These are phyloP conservation scores for Poeciliopsis prolifica DNA, from an alignment of 2,113 vertebrate species.

Conservation along the genomic window DNA sequence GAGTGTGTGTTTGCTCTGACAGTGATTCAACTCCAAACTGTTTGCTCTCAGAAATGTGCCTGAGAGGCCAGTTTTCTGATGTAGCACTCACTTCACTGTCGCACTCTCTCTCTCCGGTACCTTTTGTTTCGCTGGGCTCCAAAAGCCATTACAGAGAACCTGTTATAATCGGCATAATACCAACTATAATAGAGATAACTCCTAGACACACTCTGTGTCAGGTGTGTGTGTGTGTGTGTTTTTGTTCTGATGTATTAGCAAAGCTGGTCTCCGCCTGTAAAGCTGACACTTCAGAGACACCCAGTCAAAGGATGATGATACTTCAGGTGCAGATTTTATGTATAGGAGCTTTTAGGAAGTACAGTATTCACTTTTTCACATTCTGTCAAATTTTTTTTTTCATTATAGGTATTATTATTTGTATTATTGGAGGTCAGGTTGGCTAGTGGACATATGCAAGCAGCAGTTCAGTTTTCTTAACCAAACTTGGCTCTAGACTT, in stretches of 20 bases:
- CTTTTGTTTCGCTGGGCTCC: slow-evolving; percentile 53
- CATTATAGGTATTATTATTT: neutral
- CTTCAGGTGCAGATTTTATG: neutral
- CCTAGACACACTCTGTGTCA: neutral
- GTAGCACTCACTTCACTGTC: slow-evolving; percentile 45
- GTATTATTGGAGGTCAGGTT: neutral
- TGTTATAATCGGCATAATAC: slow-evolving; percentile 4
- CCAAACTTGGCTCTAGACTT: neutral
- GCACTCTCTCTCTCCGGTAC: slow-evolving; percentile 26
- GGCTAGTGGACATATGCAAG: neutral
- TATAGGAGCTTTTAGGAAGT: neutral
- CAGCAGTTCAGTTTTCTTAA: neutral
- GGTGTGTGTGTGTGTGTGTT: neutral
- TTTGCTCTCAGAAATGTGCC: slow-evolving; percentile 61
- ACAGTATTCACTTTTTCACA: no score
- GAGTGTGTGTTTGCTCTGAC: slow-evolving; percentile 51
- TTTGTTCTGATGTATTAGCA: neutral
- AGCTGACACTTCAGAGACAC: neutral
- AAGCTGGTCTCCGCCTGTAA: neutral
- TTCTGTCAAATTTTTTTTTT: no score
- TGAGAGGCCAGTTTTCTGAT: slow-evolving; percentile 59
- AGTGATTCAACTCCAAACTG: slow-evolving; percentile 50
- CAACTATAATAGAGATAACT: slow-evolving; percentile 27
- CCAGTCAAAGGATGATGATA: neutral
- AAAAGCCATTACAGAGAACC: slow-evolving; percentile 57